A percentile compares a stretch with the other conserved stretches of the same genome.
phyloP scores from a whole-genome alignment of 1,140 invertebrate species.

The Medauroidea extradentata region DNA sequence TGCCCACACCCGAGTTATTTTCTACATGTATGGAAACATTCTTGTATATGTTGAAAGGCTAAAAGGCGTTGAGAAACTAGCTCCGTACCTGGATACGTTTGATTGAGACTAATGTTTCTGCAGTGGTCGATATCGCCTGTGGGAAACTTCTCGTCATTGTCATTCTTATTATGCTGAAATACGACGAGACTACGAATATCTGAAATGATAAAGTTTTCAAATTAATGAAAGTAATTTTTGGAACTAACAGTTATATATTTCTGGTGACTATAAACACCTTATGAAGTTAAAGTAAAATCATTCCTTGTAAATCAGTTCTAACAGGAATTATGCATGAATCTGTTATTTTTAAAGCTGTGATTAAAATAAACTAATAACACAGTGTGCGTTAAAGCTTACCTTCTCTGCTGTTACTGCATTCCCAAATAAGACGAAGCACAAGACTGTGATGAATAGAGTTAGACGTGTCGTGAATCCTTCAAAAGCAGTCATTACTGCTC shows the following conservation, averaged over 20 bases:
- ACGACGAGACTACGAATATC: background rate
- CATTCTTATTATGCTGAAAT: background rate
- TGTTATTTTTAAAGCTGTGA: no score
- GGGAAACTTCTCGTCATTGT: background rate
- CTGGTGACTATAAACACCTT: no score
- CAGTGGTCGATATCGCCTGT: background rate
- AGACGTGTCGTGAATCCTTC: constrained; percentile 61
- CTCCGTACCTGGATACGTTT: background rate
- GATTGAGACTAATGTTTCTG: background rate
- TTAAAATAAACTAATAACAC: no score
- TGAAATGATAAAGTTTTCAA: background rate
- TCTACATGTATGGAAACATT: no score
- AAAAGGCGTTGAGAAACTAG: no score
- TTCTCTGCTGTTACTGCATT: constrained; percentile 66
- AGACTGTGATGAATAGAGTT: constrained; percentile 70
- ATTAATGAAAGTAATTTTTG: no score
- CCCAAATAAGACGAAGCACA: constrained; percentile 69
- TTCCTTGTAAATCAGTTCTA: no score
- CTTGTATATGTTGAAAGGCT: no score
- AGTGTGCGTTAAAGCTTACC: constrained; percentile 63
- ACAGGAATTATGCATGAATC: no score
- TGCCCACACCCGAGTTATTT: no score
- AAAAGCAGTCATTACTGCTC: constrained; percentile 13
- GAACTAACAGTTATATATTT: no score
- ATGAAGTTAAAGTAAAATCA: no score